phyloP scores from a whole-genome alignment of 2,888 invertebrate species.

The Zhuqinia jingwanae region DNA sequence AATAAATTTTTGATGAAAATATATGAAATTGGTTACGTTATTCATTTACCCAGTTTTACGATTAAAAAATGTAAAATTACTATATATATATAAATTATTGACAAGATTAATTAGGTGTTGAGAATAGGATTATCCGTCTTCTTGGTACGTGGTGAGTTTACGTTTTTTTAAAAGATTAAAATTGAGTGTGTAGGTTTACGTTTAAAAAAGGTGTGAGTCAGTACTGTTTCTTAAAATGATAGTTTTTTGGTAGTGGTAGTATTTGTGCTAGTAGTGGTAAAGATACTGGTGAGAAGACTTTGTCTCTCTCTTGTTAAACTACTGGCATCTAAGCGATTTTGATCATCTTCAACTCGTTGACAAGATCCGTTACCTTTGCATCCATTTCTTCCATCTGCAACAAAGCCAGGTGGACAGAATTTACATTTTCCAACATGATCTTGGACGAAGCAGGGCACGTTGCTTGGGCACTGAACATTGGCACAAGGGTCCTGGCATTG shows the following conservation, averaged over 20 bases:
- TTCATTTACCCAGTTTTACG: too few relatives aligned
- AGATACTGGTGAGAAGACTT: conserved; percentile 36
- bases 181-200: conserved; percentile 1
- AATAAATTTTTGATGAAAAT: background rate
- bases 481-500: conserved; percentile 95
- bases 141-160: conserved; percentile 10
- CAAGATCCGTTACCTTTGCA: conserved; percentile 91
- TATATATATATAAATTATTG: background rate
- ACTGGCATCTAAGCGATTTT: conserved; percentile 64
- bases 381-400: conserved; percentile 95
- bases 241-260: conserved; percentile 28
- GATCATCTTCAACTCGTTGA: conserved; percentile 36
- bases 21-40: background rate
- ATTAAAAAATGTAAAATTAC: background rate
- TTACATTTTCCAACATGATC: conserved; percentile 97
- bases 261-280: conserved; percentile 43
- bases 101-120: conserved; percentile 12
- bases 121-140: background rate
- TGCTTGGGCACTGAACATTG: conserved; percentile 90
- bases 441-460: conserved; percentile 95
- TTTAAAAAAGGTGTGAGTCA: conserved; percentile 39
- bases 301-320: conserved; percentile 51
- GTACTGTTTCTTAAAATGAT: background rate
- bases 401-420: conserved; percentile 96
- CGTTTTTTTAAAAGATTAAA: conserved; percentile 14